Conservation (phyloP, 2,113 vertebrate species). For the Pteronura brasiliensis region DNA sequence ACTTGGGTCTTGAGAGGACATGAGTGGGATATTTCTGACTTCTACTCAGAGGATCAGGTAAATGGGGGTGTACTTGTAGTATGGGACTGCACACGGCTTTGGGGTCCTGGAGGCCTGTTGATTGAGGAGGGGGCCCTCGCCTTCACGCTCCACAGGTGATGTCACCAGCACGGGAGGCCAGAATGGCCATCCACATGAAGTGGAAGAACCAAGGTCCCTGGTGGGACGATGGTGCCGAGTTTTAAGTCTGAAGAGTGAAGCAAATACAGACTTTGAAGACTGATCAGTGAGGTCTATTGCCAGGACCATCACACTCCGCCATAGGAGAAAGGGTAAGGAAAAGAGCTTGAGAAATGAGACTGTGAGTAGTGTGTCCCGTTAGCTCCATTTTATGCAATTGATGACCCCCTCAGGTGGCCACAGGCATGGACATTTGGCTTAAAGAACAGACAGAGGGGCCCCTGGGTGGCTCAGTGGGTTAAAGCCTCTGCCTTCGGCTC, state of each 20-base stretch:
- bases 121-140: rapidly evolving
- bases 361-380: rapidly evolving
- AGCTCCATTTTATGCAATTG: rapidly evolving
- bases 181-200: background rate
- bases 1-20: background rate
- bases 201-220: background rate
- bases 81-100: rapidly evolving
- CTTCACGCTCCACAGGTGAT: too few relatives aligned
- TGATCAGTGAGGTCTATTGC: rapidly evolving
- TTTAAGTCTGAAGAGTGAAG: background rate
- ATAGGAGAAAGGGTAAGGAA: background rate
- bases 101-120: background rate
- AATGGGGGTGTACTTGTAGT: background rate
- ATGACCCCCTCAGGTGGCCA: too few relatives aligned
- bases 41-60: background rate
- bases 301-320: rapidly evolving
- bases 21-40: background rate
- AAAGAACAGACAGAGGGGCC: background rate
- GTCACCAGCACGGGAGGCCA: background rate
- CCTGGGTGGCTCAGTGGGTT: too few relatives aligned
- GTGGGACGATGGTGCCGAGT: background rate
- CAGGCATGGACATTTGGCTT: background rate
- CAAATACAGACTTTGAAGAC: background rate
- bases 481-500: too few relatives aligned
- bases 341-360: background rate